Percentiles rank a stretch among this genome's conserved stretches.
These are phyloP conservation scores for Drosophila pallidifrons DNA, from an alignment of 1,140 invertebrate genomes.

Conservation along the genomic window DNA sequence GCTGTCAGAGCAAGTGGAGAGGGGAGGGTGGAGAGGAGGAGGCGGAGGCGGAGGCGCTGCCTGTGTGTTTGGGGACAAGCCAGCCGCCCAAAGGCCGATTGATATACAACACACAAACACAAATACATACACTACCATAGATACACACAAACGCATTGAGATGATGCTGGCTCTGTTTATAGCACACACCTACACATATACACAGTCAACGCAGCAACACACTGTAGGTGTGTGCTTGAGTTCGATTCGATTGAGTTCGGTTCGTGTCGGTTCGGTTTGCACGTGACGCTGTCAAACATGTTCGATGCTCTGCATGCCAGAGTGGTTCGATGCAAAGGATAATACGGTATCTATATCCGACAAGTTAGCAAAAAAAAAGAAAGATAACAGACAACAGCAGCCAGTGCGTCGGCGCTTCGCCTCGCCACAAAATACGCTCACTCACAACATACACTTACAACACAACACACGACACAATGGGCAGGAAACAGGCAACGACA, in stretches of 20 bases:
- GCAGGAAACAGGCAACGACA: slow-evolving; percentile 47
- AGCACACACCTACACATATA: slow-evolving; percentile 38
- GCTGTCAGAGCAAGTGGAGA: slow-evolving; percentile 24
- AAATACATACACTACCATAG: slow-evolving; percentile 14
- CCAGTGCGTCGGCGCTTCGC: slow-evolving; percentile 68
- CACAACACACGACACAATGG: slow-evolving; percentile 39
- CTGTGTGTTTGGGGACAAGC: slow-evolving; percentile 22
- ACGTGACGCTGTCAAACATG: slow-evolving; percentile 57
- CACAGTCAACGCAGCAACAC: not conserved
- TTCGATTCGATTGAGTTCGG: not conserved
- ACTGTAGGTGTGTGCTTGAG: too few relatives aligned
- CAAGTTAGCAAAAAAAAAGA: not conserved
- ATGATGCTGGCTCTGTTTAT: slow-evolving; percentile 71
- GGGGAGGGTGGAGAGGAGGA: not conserved
- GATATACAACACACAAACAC: slow-evolving; percentile 51
- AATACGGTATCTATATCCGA: slow-evolving; percentile 48
- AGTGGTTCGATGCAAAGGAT: slow-evolving; percentile 65
- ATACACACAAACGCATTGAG: slow-evolving; percentile 30
- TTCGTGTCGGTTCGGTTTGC: slow-evolving; percentile 19
- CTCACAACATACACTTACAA: slow-evolving; percentile 27
- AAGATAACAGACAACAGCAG: slow-evolving; percentile 20
- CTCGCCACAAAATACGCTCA: slow-evolving; percentile 30
- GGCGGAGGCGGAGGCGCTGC: slow-evolving; percentile 8
- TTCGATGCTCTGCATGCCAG: slow-evolving; percentile 44
- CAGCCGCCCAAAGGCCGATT: slow-evolving; percentile 64